phyloP scores from a whole-genome alignment of 2,888 invertebrate genomes.

The Ptilodon capucinus region DNA sequence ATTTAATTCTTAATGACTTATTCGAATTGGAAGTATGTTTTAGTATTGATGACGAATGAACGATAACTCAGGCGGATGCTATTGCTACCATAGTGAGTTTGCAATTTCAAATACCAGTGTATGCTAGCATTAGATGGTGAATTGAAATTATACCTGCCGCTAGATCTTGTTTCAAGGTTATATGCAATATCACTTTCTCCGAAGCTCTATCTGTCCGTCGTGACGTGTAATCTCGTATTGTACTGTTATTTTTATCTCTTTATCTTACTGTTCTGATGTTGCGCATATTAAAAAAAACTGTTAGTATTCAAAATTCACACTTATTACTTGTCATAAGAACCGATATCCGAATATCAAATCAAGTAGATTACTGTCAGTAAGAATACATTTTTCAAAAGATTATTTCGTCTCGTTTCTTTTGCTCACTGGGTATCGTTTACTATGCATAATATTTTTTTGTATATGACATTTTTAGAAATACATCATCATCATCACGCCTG shows the following conservation, averaged over 20 bases:
- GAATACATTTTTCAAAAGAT: too few species aligned
- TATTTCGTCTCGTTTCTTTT: too few species aligned
- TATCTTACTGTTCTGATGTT: constrained; percentile 36
- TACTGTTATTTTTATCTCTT: constrained; percentile 35
- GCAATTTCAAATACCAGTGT: background rate
- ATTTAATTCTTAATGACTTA: constrained; percentile 17
- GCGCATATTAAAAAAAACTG: constrained; percentile 13
- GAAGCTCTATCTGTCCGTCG: constrained; percentile 39
- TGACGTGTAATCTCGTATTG: constrained; percentile 38
- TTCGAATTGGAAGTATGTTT: constrained; percentile 9
- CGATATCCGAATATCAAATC: background rate
- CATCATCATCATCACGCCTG: too few species aligned
- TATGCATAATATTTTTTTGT: too few species aligned
- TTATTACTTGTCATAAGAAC: background rate
- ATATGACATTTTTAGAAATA: too few species aligned
- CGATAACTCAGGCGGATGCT: constrained; percentile 1
- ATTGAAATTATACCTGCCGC: background rate
- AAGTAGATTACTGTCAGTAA: too few species aligned
- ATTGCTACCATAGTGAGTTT: background rate
- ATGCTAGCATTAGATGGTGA: background rate
- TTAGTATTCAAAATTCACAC: background rate
- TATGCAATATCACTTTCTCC: constrained; percentile 43
- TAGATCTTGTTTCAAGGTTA: constrained; percentile 26
- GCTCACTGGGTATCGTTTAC: too few species aligned
- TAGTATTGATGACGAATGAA: constrained; percentile 7